Evolutionary conservation across 2,888 invertebrate genomes (phyloP).

Genomic region (Teinopalpus imperialis): DNA sequence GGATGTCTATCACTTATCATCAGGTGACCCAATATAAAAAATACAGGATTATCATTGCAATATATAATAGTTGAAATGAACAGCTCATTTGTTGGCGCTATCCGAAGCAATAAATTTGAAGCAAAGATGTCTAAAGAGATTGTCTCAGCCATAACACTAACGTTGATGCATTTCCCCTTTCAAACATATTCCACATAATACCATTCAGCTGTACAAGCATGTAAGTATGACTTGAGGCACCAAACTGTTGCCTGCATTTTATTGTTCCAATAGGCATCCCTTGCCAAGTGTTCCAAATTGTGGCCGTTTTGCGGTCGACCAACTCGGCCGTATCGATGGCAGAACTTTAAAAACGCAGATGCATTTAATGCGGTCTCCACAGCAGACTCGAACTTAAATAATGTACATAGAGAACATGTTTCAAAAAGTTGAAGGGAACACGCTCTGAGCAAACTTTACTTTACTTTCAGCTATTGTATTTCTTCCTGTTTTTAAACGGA

Average conservation of each 20-base stretch:
- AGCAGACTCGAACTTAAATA: slow-evolving; percentile 67
- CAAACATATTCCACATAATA: slow-evolving; percentile 32
- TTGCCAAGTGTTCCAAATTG: slow-evolving; percentile 64
- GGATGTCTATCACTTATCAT: too few species aligned
- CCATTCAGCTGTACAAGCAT: slow-evolving; percentile 38
- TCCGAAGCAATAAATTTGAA: slow-evolving; percentile 14
- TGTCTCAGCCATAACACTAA: slow-evolving; percentile 24
- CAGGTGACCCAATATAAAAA: too few species aligned
- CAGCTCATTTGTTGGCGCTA: slow-evolving; percentile 10
- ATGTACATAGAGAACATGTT: slow-evolving; percentile 70
- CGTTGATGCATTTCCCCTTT: slow-evolving; percentile 19
- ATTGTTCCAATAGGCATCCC: slow-evolving; percentile 66
- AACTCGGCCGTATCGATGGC: slow-evolving; percentile 55
- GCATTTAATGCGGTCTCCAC: slow-evolving; percentile 67
- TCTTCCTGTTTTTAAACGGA: slow-evolving; percentile 59
- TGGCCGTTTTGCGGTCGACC: slow-evolving; percentile 66
- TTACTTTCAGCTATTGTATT: slow-evolving; percentile 66
- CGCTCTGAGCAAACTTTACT: slow-evolving; percentile 56
- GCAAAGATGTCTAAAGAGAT: slow-evolving; percentile 21
- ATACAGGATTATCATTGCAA: too few species aligned
- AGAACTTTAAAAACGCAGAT: slow-evolving; percentile 68
- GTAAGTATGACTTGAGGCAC: slow-evolving; percentile 42
- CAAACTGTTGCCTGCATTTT: slow-evolving; percentile 74
- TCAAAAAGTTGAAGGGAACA: slow-evolving; percentile 50
- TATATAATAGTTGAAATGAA: too few species aligned